Conservation (phyloP, 53 echinoderm and acorn worm species). For the Paelopatides confundens region DNA sequence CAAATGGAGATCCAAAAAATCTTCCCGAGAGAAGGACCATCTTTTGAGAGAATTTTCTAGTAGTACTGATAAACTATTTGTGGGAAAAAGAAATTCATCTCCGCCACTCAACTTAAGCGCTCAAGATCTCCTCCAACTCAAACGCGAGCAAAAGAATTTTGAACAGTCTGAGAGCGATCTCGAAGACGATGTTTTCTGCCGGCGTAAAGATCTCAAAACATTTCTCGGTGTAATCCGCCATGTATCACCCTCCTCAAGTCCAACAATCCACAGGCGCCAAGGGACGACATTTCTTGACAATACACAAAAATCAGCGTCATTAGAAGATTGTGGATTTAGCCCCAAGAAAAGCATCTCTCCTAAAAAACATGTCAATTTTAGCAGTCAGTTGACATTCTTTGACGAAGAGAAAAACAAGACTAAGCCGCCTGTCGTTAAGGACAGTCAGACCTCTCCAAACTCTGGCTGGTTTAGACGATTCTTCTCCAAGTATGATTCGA, state of each 20-base stretch:
- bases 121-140: slow-evolving; percentile 21
- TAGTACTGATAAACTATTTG: slow-evolving; percentile 16
- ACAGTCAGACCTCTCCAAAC: slow-evolving; percentile 37
- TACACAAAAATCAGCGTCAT: slow-evolving; percentile 13
- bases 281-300: background rate
- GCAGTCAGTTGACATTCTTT: slow-evolving; percentile 34
- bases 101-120: slow-evolving; percentile 16
- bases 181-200: slow-evolving; percentile 14
- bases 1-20: slow-evolving; percentile 5
- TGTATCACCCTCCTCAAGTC: slow-evolving; percentile 15
- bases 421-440: slow-evolving; percentile 11
- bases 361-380: slow-evolving; percentile 51
- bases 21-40: background rate
- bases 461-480: slow-evolving; percentile 51
- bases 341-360: slow-evolving; percentile 3
- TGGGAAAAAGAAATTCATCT: background rate
- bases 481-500: background rate
- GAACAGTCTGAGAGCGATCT: background rate
- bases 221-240: slow-evolving; percentile 7
- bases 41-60: background rate
- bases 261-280: background rate
- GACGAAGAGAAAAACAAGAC: background rate
- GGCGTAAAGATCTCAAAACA: slow-evolving; percentile 27
- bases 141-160: slow-evolving; percentile 14
- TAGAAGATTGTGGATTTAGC: slow-evolving; percentile 31